Conservation (phyloP, 2,797 vertebrate genomes). For the Muscicapa striata region DNA sequence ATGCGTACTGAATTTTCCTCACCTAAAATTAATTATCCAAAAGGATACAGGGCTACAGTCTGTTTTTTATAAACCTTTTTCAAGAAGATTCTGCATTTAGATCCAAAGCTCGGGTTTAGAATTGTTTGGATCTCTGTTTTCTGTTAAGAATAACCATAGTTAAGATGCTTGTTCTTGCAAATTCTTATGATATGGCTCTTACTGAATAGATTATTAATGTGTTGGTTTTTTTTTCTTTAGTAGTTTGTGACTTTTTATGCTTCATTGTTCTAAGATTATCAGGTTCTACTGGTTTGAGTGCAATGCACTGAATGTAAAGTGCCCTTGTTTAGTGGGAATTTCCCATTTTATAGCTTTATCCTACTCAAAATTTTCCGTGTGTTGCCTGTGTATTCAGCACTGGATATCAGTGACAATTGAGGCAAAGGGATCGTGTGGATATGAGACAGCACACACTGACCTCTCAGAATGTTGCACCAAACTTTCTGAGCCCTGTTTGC, state of each 20-base stretch:
- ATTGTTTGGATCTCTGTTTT: background rate
- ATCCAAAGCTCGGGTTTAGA: fast-evolving
- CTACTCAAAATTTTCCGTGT: background rate
- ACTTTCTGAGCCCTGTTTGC: background rate
- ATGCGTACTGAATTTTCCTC: background rate
- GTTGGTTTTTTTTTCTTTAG: background rate
- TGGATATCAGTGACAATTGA: background rate
- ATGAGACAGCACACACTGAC: background rate
- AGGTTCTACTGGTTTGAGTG: background rate
- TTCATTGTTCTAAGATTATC: background rate
- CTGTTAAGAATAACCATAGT: background rate
- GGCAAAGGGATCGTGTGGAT: background rate
- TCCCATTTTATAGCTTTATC: background rate
- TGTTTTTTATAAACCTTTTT: background rate
- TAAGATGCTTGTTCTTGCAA: background rate
- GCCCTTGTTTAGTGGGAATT: background rate
- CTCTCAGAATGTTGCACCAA: background rate
- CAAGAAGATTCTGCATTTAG: background rate
- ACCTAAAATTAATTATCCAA: background rate
- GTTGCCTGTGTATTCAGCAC: background rate
- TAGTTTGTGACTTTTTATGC: background rate
- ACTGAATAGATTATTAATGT: background rate
- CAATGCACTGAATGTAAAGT: fast-evolving
- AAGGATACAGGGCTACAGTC: background rate
- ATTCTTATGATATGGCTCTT: background rate